Base-by-base conservation (phyloP, 2,888 invertebrate species). In the Lochmaea crataegi region DNA sequence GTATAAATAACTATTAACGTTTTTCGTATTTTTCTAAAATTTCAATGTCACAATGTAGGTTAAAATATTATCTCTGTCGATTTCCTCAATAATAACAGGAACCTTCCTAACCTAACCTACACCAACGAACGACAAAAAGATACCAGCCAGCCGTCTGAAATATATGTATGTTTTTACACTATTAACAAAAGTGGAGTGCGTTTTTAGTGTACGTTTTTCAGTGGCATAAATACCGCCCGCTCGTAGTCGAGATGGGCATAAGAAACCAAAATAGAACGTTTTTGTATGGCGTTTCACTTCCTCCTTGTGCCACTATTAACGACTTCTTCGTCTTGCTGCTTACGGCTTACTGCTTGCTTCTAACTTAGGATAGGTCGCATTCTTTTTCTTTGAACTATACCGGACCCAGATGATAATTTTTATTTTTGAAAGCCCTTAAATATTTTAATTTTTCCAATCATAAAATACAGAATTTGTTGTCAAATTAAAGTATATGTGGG, bases 181-280 rank as follows among this genome's bases (percentile, higher is more conserved):
- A 57, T 57, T 45, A 53, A 65, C 70, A 65, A 63, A 78, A 80
- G 79, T 76, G 75, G 74, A 68, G 75, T 72, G 70, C 61, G 75
- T 76, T 80, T 79, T 80, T 80, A 68, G 75, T 68, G 65, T 66
- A 75, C 73, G 78, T 81, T 82, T 82, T 82, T 82, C 80, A 76
- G 76, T 77, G 69, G 77, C 79, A 77, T 78, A 77, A 78, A 77
- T 79, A 75, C 72, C 79, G 69, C 60, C 60, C 26, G 60, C 38
- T 60, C 22, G 61, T 42, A 18, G 42, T 45, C 70, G 70, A 70
- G 26, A 74, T 65, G 76, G 76, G 75, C 79, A 82, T 81, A 84
- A 83, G 84, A 84, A 85, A 84, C 84, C 85, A 84, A 85, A 85
- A 85, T 84, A 84, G 82, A 84, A 79, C 84, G 84, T 84, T 85